Base-by-base conservation (phyloP, 2,113 vertebrate genomes). In the Dasyprocta punctata region DNA sequence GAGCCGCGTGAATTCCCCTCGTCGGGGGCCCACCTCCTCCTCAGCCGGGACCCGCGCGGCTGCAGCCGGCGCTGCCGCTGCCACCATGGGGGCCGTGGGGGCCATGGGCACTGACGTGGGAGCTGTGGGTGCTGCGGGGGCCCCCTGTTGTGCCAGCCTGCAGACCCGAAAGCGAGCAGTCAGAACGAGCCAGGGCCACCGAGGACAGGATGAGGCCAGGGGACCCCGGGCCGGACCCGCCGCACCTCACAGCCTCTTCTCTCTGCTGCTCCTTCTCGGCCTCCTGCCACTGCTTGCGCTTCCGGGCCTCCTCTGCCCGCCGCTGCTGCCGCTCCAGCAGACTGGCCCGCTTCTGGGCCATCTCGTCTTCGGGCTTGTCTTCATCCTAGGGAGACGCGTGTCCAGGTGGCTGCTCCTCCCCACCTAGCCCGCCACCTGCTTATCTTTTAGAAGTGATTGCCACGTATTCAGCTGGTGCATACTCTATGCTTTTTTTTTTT, bases 321-420 rank as follows among this genome's bases (percentile, higher is more conserved):
- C 99, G 99, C 97, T 99, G 99, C 93, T 99, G 99, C 91, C 99
- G 99, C 96, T 99, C 99, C 73, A 99, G 96, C 95, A 99, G 94
- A 60, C 98, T 99, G 30, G 99, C 99, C 97, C 98, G 98, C 96
- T 99, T 98, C 91, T 99, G 99, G 3, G 99, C 99, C 99, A 99
- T 99, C 97, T 99, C 99, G 7, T 99, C 99, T 82, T 99, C 99
- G 0, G 99, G 98, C 73, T 98, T 99, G 85, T 98, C 99, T 73
- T 99, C 99, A 38, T 99, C 99, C 99, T 99, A 56, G 17, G 71
- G 19, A 81, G 86, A 77, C 41, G 14, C 33, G 0, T 75, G 87
- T 90, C 54, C 19, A 28, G 58, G 65, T 17, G 73, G 61, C 69
- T 10, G 6, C 33, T 41, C 22, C 38, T 49, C 78, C 65, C 19